Evolutionary conservation across 2,888 invertebrate genomes (phyloP).

Genomic region (Sphecodes monilicornis): DNA sequence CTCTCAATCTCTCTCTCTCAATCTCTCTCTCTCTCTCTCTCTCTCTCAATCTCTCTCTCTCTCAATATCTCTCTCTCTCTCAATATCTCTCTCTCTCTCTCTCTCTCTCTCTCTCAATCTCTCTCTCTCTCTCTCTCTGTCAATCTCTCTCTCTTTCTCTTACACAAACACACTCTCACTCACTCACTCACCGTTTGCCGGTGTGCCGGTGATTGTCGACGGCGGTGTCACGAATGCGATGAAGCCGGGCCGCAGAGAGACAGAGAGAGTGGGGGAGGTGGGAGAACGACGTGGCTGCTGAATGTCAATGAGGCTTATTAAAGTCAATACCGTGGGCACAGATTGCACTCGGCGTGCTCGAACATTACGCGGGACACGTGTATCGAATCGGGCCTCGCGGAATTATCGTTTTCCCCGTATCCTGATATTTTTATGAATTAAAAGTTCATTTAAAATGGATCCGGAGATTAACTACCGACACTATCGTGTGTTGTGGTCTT

Average conservation of each 20-base stretch:
- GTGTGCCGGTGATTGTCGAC: constrained; percentile 5
- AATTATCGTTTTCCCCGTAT: not conserved
- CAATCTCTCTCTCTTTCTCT: constrained; percentile 4
- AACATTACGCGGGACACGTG: constrained; percentile 34
- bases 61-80: not conserved
- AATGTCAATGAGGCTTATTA: constrained; percentile 69
- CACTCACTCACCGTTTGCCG: not conserved
- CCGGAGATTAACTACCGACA: too few species aligned
- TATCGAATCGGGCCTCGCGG: not conserved
- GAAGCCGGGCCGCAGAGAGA: not conserved
- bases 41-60: not conserved
- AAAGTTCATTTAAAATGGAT: too few species aligned
- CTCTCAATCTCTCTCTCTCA: constrained; percentile 6
- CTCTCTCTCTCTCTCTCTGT: constrained; percentile 1
- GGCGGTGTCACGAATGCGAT: not conserved
- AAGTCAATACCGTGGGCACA: constrained; percentile 52
- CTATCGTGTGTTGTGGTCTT: too few species aligned
- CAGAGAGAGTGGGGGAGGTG: not conserved
- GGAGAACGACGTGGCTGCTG: constrained; percentile 42
- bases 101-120: not conserved
- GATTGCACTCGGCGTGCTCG: constrained; percentile 43
- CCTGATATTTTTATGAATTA: not conserved
- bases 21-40: not conserved
- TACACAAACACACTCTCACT: not conserved
- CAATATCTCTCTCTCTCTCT: not conserved